Conservation (phyloP, 2,113 vertebrate genomes). For the Stictonetta naevosa region DNA sequence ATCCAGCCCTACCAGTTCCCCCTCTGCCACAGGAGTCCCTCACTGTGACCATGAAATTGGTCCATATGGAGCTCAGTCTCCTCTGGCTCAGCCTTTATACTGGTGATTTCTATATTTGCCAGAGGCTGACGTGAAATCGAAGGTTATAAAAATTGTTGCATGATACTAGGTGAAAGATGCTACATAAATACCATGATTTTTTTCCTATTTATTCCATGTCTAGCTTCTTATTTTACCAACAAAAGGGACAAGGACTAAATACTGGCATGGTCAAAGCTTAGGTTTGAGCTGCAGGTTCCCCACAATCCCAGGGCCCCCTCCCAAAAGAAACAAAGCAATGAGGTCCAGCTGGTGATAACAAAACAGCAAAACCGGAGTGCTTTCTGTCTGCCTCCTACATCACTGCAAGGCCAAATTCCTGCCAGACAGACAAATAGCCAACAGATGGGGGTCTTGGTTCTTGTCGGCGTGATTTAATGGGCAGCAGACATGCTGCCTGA, state of each 20-base stretch:
- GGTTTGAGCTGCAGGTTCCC: background rate
- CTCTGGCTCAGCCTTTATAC: background rate
- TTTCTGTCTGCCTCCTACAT: background rate
- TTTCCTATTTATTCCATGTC: background rate
- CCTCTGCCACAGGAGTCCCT: background rate
- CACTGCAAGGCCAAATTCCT: background rate
- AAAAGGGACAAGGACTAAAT: background rate
- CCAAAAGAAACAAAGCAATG: accelerated
- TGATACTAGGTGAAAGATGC: background rate
- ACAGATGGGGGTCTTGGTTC: background rate
- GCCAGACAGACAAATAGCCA: background rate
- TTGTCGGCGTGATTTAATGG: background rate
- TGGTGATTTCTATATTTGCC: background rate
- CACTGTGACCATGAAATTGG: background rate
- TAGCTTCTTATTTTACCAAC: background rate
- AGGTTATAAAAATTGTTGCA: background rate
- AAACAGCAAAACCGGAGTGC: background rate
- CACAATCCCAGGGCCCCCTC: background rate
- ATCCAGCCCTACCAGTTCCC: background rate
- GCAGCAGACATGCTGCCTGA: background rate
- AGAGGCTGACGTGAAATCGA: background rate
- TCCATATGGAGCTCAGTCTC: background rate
- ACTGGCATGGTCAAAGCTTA: background rate
- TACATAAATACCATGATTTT: background rate
- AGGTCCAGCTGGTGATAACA: background rate